Evolutionary conservation across 2,888 invertebrate genomes (phyloP), one percentile per base, ranked within the genome.

Genomic region (Beris morrisii): DNA sequence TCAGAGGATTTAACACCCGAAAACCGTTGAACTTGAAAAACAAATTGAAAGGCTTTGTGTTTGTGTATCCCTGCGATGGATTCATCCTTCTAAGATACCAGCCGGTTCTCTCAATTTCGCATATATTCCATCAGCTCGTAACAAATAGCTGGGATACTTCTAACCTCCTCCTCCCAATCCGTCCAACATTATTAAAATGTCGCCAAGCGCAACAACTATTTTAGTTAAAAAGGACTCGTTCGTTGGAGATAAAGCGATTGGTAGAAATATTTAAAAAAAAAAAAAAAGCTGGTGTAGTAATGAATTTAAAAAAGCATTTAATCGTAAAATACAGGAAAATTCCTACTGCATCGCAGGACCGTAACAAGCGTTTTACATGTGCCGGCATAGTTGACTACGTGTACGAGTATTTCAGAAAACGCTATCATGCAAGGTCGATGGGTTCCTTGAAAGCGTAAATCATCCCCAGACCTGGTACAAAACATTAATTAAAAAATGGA

Each of bases 1-100:
- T 67, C 67, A 59, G 50, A 52, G 67, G 63, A 63, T 67, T 67
- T 61, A 67, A 56, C 67, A 67, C 56, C 56, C 63, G 43, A 63
- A 55, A 67, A 28, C 15, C 67, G 57, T 44, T 67, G 57, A 67
- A 58, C 63, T 67, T 48, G 67, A 67, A 67, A 67, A 67, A 67
- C 63, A 67, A 67, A 67, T 67, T 57, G 67, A 67, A 67, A 56
- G 48, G 48, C 44, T 52, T 58, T 65, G 65, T 65, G 65, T 54
- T 46, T 53, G 22, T 43, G 38, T 45, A 50, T 48, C n/a, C 63
- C 31, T 31, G 43, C 15, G 38, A 63, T 52, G 52, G 22, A 52
- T 32, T 43, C 15, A 56, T 56, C 38, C 28, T 38, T 5, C 56
- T 3, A 56, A 56, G 56, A 56, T 56, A 59, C 46, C 57, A 57